phyloP scores from a whole-genome alignment of 2,888 invertebrate genomes.

The Pterobdella sp. region DNA sequence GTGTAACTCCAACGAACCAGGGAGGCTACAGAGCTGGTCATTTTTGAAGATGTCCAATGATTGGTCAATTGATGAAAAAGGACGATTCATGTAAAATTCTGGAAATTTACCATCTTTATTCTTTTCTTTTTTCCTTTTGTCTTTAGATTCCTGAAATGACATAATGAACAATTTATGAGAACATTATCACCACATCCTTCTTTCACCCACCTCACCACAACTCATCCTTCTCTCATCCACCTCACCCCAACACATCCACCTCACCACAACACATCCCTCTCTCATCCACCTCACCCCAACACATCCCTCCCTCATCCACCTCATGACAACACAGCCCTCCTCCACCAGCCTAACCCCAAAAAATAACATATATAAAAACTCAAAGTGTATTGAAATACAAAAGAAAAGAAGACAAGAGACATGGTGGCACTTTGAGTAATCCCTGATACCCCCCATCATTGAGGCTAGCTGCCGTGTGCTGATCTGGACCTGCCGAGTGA shows the following conservation, averaged over 20 bases:
- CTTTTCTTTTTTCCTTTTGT: too few relatives aligned
- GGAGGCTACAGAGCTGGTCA: slow-evolving; percentile 55
- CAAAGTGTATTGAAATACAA: background rate
- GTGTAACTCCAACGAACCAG: too few relatives aligned
- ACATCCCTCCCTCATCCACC: too few relatives aligned
- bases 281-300: too few relatives aligned
- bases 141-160: too few relatives aligned
- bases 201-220: too few relatives aligned
- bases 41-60: slow-evolving; percentile 56
- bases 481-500: slow-evolving; percentile 46
- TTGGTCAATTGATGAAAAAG: slow-evolving; percentile 48
- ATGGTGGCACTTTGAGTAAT: slow-evolving; percentile 49
- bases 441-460: slow-evolving; percentile 57
- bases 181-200: too few relatives aligned
- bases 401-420: background rate
- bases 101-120: slow-evolving; percentile 33
- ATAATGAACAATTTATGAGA: too few relatives aligned
- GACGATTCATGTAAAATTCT: slow-evolving; percentile 53
- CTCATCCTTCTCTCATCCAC: too few relatives aligned
- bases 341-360: background rate
- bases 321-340: too few relatives aligned
- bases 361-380: background rate
- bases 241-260: too few relatives aligned
- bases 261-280: too few relatives aligned
- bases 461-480: slow-evolving; percentile 55